Conservation (phyloP, 2,113 vertebrate genomes). For the Gnathonemus longibarbis region DNA sequence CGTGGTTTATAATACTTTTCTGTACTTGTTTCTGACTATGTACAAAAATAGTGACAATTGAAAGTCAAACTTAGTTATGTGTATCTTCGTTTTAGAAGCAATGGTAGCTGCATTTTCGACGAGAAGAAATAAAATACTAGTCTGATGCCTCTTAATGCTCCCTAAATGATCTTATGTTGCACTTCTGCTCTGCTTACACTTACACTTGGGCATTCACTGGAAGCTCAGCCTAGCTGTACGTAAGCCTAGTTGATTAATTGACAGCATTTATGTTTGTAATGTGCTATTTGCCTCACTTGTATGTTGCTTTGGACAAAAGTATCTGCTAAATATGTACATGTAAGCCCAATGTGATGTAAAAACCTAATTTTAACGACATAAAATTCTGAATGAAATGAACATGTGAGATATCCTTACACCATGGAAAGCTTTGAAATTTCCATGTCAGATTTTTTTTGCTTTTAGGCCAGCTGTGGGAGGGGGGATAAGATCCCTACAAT, state of each 20-base stretch:
- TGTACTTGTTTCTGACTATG: neutral
- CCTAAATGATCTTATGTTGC: neutral
- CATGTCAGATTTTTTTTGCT: neutral
- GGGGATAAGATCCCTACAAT: neutral
- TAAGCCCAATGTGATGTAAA: neutral
- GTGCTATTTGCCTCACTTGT: neutral
- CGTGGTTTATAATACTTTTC: neutral
- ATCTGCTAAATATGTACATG: neutral
- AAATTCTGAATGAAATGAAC: neutral
- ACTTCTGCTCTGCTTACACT: neutral
- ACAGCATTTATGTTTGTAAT: neutral
- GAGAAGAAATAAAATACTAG: neutral
- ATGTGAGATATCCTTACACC: neutral
- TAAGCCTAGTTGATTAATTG: neutral
- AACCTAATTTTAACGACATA: neutral
- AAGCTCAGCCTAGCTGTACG: neutral
- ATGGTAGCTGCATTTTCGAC: neutral
- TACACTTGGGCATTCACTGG: neutral
- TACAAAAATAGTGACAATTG: neutral
- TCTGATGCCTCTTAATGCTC: neutral
- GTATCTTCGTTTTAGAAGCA: neutral
- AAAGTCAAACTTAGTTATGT: neutral
- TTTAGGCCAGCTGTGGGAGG: neutral
- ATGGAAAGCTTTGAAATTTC: neutral
- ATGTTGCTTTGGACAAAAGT: neutral